A percentile compares a stretch with the other conserved stretches of the same genome.
Evolutionary conservation across 2,113 vertebrate genomes (phyloP).

Genomic region (Grantiella picta): DNA sequence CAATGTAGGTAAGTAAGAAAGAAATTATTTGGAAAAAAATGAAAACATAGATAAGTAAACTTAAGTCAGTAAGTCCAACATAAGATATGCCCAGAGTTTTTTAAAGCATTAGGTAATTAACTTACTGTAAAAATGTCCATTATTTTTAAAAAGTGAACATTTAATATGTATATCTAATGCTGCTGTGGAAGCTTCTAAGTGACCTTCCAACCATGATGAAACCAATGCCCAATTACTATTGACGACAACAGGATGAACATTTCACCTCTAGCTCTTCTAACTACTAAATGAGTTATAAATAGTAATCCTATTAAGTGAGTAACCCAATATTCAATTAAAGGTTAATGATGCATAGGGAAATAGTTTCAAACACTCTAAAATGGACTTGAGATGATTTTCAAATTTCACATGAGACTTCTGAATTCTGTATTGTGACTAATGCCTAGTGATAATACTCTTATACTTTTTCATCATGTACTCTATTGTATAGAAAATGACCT

Average conservation of each 20-base stretch:
- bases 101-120: neutral
- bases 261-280: slow-evolving; percentile 43
- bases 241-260: slow-evolving; percentile 2
- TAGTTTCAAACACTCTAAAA: slow-evolving; percentile 7
- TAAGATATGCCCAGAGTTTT: neutral
- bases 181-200: neutral
- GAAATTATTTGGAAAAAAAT: neutral
- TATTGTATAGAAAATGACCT: neutral
- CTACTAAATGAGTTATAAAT: slow-evolving; percentile 42
- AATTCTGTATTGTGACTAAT: slow-evolving; percentile 6
- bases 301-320: slow-evolving; percentile 22
- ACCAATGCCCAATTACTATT: neutral
- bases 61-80: neutral
- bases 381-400: slow-evolving; percentile 5
- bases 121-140: neutral
- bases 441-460: neutral
- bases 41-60: neutral
- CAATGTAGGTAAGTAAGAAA: neutral
- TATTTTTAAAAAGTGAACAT: neutral
- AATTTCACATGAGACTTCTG: neutral
- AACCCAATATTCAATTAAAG: slow-evolving; percentile 33
- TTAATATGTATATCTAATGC: neutral
- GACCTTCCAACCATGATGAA: neutral
- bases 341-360: slow-evolving; percentile 37
- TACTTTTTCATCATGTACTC: neutral